phyloP scores from a whole-genome alignment of 92 coral and sea anemone species.

The Siderastrea siderea region DNA sequence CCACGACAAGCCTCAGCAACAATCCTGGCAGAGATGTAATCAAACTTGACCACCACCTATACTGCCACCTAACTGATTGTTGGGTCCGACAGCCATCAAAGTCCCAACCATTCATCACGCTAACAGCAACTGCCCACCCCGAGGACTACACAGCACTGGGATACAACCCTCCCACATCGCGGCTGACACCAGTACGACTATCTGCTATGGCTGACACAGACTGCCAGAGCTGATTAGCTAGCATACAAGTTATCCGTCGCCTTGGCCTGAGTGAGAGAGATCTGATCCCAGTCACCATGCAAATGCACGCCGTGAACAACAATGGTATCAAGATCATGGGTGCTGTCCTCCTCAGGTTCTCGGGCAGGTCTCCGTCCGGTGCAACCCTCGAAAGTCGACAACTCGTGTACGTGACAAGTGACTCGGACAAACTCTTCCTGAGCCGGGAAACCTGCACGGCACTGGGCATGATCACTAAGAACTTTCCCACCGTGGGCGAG shows the following conservation, averaged over 20 bases:
- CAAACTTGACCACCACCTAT: constrained; percentile 34
- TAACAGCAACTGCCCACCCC: neutral
- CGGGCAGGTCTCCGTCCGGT: constrained; percentile 58
- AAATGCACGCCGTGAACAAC: constrained; percentile 79
- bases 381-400: constrained; percentile 54
- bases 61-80: neutral
- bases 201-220: constrained; percentile 78
- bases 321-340: constrained; percentile 73
- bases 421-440: constrained; percentile 67
- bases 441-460: constrained; percentile 73
- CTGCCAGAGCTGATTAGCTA: constrained; percentile 74
- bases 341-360: constrained; percentile 74
- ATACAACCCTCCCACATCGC: constrained; percentile 37
- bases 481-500: constrained; percentile 68
- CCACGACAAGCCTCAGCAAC: neutral
- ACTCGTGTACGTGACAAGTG: constrained; percentile 54
- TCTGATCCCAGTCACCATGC: constrained; percentile 69
- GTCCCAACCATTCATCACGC: neutral
- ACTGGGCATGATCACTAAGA: constrained; percentile 50
- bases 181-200: constrained; percentile 27
- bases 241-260: constrained; percentile 60
- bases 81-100: constrained; percentile 61
- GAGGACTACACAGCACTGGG: constrained; percentile 29
- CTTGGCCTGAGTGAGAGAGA: constrained; percentile 48
- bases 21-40: constrained; percentile 17